Evolutionary conservation across 2,888 invertebrate species (phyloP), one percentile per base, ranked within the genome.

Genomic region (Mesoligia furuncula): DNA sequence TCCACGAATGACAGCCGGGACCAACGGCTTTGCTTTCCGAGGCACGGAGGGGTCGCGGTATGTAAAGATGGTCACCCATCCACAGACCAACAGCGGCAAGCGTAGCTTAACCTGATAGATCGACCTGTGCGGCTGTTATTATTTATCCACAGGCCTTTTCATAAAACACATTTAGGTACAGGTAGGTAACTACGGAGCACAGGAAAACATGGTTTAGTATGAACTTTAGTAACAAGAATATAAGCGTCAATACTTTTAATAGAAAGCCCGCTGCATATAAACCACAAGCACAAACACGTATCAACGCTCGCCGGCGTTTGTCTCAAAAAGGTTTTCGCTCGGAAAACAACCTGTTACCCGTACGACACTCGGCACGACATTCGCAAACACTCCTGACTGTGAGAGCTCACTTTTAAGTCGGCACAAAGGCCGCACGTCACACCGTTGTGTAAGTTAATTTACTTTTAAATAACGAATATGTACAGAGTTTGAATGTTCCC

Each of bases 371-470:
- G 87, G 83, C 85, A 84, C 87, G 89, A 88, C 91, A 89, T 89
- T 86, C 88, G 88, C 90, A 92, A 92, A 92, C 92, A 92, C 92
- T 92, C 74, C 70, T 79, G 83, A 82, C 87, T 77, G 85, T 86
- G 88, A 91, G 91, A 88, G 92, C 90, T 90, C 90, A 89, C 92
- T 92, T 87, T 89, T 88, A 80, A 89, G 85, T 80, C 84, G 79
- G 81, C 90, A 89, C 89, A 91, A 92, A 90, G 90, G 82, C 87
- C 69, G 66, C 72, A 5, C 72, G 0, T 90, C 74, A 91, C 92
- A 92, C 92, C 87, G 87, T 67, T 36, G 9, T 2, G 85, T 76
- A 62, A 62, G 24, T 39, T 11, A 24, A 39, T 62, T 39, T 39
- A n/a, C 11, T 57, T 57, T 13, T n/a, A n/a, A 54, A 0, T 54